Evolutionary conservation across 2,113 vertebrate genomes (phyloP), one percentile per base, ranked within the genome.

Genomic region (Psephotus haematonotus): DNA sequence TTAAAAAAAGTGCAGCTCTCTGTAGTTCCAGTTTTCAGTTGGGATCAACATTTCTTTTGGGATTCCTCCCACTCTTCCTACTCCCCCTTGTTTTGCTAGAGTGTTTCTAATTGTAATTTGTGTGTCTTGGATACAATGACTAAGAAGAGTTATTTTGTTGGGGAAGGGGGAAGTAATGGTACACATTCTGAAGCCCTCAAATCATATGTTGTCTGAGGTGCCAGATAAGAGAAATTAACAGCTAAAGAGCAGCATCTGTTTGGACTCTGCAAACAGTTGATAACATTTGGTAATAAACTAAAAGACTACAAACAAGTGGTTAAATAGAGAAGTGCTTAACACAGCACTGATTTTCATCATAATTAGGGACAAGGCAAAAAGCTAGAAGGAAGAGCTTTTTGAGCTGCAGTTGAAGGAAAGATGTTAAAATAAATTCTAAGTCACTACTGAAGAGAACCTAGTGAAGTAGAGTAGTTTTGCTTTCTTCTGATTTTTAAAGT

Each of bases 241-340:
- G 41, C 16, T 87, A 49, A 86, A 77, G 41, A 86, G n/a, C 62
- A 85, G 20, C 29, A 55, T 78, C 62, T 92, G 0, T 67, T 83
- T 55, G 79, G 53, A 68, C 31, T 68, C 77, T 29, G 24, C 43
- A 46, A 76, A 78, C 14, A 68, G 47, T 65, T 88, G 57, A 43
- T 84, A 82, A 37, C 27, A 22, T 87, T 57, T 60, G 59, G 76
- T 37, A 82, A 50, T 44, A 74, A 80, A 50, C 8, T 52, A 33
- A 53, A 83, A 65, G 25, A 23, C 31, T 86, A 15, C 53, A 39
- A 62, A 59, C 13, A 82, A 86, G 24, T 46, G 55, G 37, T 82
- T 88, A 78, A 87, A 23, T 52, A 72, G 39, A 52, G 62, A 62
- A 92, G 15, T 90, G 59, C 41, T 92, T 93, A 90, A 35, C 22